Conservation (phyloP, 2,888 invertebrate species). For the Anthophora plumipes region DNA sequence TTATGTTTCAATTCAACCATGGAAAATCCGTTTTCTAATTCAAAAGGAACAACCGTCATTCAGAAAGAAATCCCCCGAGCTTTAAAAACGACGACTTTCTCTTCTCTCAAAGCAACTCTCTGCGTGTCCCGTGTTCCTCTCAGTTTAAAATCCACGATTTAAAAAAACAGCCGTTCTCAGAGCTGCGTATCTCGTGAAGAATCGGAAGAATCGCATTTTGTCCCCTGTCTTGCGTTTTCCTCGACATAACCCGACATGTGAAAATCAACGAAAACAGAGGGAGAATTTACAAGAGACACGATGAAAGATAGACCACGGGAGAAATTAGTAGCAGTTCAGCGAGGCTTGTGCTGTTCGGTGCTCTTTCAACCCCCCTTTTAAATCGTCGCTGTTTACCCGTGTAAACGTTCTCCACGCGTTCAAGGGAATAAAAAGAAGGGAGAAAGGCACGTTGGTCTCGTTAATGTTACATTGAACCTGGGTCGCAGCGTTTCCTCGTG, state of each 20-base stretch:
- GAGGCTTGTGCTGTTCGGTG: neutral
- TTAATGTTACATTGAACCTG: slow-evolving; percentile 41
- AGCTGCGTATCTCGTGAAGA: neutral
- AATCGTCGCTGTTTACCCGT: slow-evolving; percentile 34
- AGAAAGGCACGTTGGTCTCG: slow-evolving; percentile 21
- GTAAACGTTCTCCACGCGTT: slow-evolving; percentile 12
- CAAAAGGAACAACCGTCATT: neutral
- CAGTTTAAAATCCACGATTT: neutral
- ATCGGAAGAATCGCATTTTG: neutral
- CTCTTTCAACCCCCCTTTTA: slow-evolving; percentile 30
- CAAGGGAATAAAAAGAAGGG: neutral
- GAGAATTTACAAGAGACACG: neutral
- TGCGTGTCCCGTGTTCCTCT: neutral
- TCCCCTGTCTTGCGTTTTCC: neutral
- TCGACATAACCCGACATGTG: neutral
- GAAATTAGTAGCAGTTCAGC: slow-evolving; percentile 32
- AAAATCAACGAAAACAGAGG: neutral
- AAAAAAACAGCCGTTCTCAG: neutral
- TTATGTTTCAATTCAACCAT: no score
- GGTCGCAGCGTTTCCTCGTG: neutral
- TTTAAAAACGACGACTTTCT: neutral
- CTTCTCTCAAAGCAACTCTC: neutral
- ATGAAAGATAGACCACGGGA: neutral
- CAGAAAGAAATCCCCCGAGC: no score
- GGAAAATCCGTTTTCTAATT: no score